Evolutionary conservation across 2,888 invertebrate genomes (phyloP).

Genomic region (Oscheius sp.): DNA sequence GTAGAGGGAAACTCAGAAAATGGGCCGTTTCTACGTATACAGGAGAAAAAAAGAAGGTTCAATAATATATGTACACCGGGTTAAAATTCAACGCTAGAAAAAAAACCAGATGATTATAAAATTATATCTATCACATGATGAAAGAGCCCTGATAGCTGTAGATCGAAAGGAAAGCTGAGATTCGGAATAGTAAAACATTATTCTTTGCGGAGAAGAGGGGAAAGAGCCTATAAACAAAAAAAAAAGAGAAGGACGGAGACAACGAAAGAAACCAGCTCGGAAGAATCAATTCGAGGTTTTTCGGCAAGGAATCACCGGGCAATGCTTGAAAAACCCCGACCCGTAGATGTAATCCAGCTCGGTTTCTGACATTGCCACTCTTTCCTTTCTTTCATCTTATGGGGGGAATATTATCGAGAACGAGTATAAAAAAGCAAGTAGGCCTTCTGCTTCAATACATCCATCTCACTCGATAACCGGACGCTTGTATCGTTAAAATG

Average conservation of each 20-base stretch:
- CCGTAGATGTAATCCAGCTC: slow-evolving; percentile 13
- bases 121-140: neutral
- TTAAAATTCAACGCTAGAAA: neutral
- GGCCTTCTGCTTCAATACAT: slow-evolving; percentile 82
- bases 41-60: neutral
- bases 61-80: slow-evolving; percentile 9
- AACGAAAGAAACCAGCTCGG: neutral
- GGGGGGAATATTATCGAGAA: slow-evolving; percentile 2
- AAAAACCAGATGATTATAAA: neutral
- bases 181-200: neutral
- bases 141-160: slow-evolving; percentile 24
- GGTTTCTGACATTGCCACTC: no score
- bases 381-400: neutral
- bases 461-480: slow-evolving; percentile 77
- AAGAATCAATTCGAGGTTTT: neutral
- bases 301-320: neutral
- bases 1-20: neutral
- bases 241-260: neutral
- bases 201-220: no score
- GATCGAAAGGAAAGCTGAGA: slow-evolving; percentile 14
- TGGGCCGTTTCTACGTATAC: no score
- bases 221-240: neutral
- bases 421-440: slow-evolving; percentile 84
- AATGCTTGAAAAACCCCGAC: neutral
- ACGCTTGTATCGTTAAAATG: slow-evolving; percentile 87